A percentile compares a stretch with the other conserved stretches of the same genome.
Conservation (phyloP, 2,888 invertebrate species). For the Hypolimnas misippus region DNA sequence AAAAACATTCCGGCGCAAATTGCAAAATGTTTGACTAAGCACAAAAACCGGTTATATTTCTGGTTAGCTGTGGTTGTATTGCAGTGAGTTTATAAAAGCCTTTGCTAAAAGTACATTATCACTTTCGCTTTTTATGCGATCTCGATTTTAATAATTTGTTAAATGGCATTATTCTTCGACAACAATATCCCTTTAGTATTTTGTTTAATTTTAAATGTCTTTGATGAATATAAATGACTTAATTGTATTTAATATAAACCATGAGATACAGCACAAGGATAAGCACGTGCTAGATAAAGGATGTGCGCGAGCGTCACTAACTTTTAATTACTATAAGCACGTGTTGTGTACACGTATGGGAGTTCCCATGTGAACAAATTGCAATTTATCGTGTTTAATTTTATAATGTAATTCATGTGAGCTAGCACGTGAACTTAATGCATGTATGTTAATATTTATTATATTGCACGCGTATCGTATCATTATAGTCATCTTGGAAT, state of each 20-base stretch:
- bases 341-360: conserved; percentile 60
- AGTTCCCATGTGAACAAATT: conserved; percentile 51
- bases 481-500: not conserved
- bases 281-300: conserved; percentile 61
- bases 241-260: not conserved
- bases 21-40: conserved; percentile 73
- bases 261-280: conserved; percentile 14
- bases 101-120: conserved; percentile 33
- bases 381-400: conserved; percentile 28
- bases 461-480: conserved; percentile 2
- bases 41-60: conserved; percentile 64
- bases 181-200: not conserved
- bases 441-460: conserved; percentile 15
- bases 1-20: conserved; percentile 49
- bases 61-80: conserved; percentile 42
- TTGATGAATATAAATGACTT: not conserved
- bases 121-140: conserved; percentile 33
- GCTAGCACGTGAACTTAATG: conserved; percentile 39
- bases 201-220: not conserved
- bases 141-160: conserved; percentile 11
- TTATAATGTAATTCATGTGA: conserved; percentile 28
- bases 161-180: not conserved
- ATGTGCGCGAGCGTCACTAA: conserved; percentile 60
- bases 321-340: conserved; percentile 66
- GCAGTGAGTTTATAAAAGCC: conserved; percentile 32